These are phyloP conservation scores for Cnemophilus loriae DNA, from an alignment of 2,113 vertebrate species.

Conservation along the genomic window DNA sequence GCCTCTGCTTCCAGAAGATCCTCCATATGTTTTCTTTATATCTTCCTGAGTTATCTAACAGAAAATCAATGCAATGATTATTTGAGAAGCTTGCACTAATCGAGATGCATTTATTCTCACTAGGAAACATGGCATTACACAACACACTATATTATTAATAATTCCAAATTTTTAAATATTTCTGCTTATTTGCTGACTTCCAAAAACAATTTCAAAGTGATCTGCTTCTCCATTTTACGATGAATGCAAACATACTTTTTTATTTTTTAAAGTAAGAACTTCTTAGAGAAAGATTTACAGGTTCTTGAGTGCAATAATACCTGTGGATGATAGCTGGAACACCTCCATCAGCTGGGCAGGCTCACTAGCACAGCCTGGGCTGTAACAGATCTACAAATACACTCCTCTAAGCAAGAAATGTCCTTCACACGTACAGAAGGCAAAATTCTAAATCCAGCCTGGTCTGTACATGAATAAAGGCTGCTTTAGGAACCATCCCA, in stretches of 20 bases:
- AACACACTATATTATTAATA: not conserved
- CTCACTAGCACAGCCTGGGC: not conserved
- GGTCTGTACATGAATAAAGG: not conserved
- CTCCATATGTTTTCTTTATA: constrained; percentile 97
- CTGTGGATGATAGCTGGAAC: not conserved
- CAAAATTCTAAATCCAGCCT: not conserved
- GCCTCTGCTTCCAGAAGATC: constrained; percentile 93
- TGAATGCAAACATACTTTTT: not conserved
- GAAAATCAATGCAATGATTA: not conserved
- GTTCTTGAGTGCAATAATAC: not conserved
- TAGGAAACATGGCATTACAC: not conserved
- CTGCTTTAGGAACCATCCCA: not conserved
- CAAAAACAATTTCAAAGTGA: not conserved
- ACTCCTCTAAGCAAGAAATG: not conserved
- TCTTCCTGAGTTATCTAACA: constrained; percentile 95
- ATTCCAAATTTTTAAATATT: not conserved
- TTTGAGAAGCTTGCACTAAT: not conserved
- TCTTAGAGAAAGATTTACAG: not conserved
- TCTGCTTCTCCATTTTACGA: not conserved
- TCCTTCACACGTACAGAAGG: not conserved
- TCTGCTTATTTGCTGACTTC: not conserved
- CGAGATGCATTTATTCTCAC: not conserved
- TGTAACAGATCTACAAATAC: not conserved
- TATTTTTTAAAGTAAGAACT: not conserved
- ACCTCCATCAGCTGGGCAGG: not conserved